Evolutionary conservation across 2,113 vertebrate species (phyloP), one percentile per base, ranked within the genome.

Genomic region (Salvelinus sp.): DNA sequence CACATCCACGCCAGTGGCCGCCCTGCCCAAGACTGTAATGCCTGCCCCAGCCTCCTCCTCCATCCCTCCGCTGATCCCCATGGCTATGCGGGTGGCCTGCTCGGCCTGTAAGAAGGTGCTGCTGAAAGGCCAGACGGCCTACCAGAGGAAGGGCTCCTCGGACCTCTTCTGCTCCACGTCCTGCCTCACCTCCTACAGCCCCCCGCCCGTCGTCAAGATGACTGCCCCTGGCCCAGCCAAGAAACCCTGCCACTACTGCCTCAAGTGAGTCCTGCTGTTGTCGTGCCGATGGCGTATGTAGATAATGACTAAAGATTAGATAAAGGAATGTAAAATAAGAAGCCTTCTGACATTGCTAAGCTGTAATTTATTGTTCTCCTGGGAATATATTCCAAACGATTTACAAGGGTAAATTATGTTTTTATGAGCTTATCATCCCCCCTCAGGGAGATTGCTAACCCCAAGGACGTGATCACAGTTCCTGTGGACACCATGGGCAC

Each of bases 81-180:
- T 93, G 33, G 88, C 95, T 50, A 72, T 94, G 82, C 92, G 94
- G 83, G 96, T 98, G 90, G 94, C 92, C 85, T 99, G 98, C 84
- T 95, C 94, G 48, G 91, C 95, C 79, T 99, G 98, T 87, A 96
- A 95, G 90, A 97, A 96, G 93, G 88, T 90, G 83, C 94, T 99
- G 81, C 90, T 96, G 77, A 99, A 97, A 86, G 97, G 98, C 22
- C 98, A 99, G 91, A 99, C 97, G 0, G 98, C 98, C 1, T 99
- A 96, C 91, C 97, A 99, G 91, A 95, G 96, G 86, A 99, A 97
- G 91, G 97, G 98, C 78, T 97, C 94, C 7, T 91, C 95, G 10
- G 94, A 96, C 25, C 96, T 98, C 68, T 98, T 97, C 94, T 98
- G 97, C 91, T 97, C 96, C 83, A 96, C 97, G 76, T 54, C 90